These are phyloP conservation scores for Castor canadensis DNA, from an alignment of 2,113 vertebrate genomes.

Conservation along the genomic window DNA sequence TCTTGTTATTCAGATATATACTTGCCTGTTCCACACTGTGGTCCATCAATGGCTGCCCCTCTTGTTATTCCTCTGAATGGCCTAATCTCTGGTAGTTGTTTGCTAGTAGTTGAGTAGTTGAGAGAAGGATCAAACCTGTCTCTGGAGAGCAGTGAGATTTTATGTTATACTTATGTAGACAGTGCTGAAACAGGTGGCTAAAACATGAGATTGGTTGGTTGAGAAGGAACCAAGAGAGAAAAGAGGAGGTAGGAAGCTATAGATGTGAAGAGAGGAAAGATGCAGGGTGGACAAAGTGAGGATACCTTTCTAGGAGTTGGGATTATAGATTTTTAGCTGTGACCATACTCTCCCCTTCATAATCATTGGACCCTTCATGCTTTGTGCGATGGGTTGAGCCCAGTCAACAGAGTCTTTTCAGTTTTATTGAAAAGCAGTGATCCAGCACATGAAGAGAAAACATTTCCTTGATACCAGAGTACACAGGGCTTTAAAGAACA, in stretches of 20 bases:
- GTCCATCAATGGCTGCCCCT: neutral
- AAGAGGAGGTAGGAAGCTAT: neutral
- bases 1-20: neutral
- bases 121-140: neutral
- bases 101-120: neutral
- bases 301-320: conserved; percentile 14
- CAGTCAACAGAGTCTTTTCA: conserved; percentile 55
- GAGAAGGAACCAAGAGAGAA: neutral
- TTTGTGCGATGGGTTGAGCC: conserved; percentile 54
- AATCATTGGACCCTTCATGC: conserved; percentile 46
- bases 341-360: neutral
- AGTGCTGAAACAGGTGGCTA: neutral
- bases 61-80: neutral
- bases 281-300: neutral
- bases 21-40: neutral
- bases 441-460: conserved; percentile 57
- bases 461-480: conserved; percentile 55
- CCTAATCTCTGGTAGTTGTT: neutral
- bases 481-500: conserved; percentile 38
- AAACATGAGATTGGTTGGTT: neutral
- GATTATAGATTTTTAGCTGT: conserved; percentile 22
- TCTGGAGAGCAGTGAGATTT: neutral
- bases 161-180: neutral
- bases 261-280: neutral
- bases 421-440: conserved; percentile 66